Conservation (phyloP, 1,140 invertebrate genomes). For the Campodea augens region DNA sequence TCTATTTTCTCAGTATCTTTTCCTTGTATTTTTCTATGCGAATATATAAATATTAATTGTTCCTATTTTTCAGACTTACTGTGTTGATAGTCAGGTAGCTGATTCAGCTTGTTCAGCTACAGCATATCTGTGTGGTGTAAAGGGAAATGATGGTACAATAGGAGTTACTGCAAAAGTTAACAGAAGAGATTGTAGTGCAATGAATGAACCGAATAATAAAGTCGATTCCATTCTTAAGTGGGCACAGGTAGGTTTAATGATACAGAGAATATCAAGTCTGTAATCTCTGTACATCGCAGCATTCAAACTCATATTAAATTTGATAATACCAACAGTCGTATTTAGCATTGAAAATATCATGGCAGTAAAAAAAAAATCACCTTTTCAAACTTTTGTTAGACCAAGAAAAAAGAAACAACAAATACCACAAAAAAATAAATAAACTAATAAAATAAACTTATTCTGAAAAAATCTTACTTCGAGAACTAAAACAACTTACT, state of each 20-base stretch:
- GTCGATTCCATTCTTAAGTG: conserved; percentile 13
- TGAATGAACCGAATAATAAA: conserved; percentile 12
- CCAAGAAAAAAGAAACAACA: no score
- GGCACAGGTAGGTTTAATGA: conserved; percentile 14
- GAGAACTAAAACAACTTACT: no score
- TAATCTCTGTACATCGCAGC: no score
- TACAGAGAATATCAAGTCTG: no score
- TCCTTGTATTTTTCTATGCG: neutral
- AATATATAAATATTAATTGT: neutral
- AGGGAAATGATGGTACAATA: conserved; percentile 18
- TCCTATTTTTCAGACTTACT: conserved; percentile 25
- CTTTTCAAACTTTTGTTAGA: no score
- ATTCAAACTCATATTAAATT: neutral
- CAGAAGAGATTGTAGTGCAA: conserved; percentile 10
- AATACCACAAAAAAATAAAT: no score
- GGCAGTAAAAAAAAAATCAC: no score
- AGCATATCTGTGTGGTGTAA: conserved; percentile 27
- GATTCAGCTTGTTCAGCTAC: conserved; percentile 31
- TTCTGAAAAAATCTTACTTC: no score
- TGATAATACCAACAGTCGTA: neutral
- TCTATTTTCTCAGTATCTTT: no score
- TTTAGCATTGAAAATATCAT: neutral
- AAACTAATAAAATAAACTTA: no score
- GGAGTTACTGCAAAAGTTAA: conserved; percentile 14
- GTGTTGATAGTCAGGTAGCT: conserved; percentile 27